These are phyloP conservation scores for Pseudachorutes palmiensis DNA, from an alignment of 1,140 invertebrate genomes.

Conservation along the genomic window DNA sequence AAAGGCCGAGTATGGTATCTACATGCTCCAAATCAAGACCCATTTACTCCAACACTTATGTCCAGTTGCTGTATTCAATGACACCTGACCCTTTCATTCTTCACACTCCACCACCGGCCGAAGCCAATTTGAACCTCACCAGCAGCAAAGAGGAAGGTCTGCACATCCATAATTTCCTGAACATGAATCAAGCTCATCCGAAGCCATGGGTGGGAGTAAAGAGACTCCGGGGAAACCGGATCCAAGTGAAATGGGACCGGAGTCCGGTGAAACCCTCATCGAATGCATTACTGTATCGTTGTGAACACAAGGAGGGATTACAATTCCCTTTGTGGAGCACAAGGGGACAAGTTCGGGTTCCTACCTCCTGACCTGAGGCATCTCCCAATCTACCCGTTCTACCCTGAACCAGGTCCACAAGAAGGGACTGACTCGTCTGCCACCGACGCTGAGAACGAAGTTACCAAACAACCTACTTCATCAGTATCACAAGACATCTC, in stretches of 20 bases:
- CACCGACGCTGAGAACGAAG: not conserved
- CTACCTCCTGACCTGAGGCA: slow-evolving; percentile 36
- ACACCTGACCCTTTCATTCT: not conserved
- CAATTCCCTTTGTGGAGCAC: slow-evolving; percentile 50
- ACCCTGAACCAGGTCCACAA: not conserved
- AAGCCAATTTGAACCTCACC: not conserved
- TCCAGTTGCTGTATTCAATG: slow-evolving; percentile 39
- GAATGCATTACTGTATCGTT: slow-evolving; percentile 52
- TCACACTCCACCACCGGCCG: no score
- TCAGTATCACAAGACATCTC: slow-evolving; percentile 34
- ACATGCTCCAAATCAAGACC: slow-evolving; percentile 38
- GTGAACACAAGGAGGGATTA: slow-evolving; percentile 50
- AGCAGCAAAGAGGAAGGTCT: not conserved
- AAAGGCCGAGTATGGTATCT: slow-evolving; percentile 31
- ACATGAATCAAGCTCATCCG: not conserved
- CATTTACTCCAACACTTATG: slow-evolving; percentile 39
- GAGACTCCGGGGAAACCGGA: slow-evolving; percentile 38
- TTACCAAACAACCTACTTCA: slow-evolving; percentile 4
- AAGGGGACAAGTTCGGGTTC: slow-evolving; percentile 41
- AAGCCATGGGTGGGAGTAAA: slow-evolving; percentile 26
- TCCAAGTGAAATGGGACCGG: slow-evolving; percentile 44
- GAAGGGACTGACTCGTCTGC: not conserved
- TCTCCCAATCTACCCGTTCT: slow-evolving; percentile 25
- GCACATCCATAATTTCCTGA: slow-evolving; percentile 3
- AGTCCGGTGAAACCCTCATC: slow-evolving; percentile 52